A percentile compares a stretch with the other conserved stretches of the same genome.
phyloP scores from a whole-genome alignment of 2,797 vertebrate genomes.

The Notolabrus celidotus region DNA sequence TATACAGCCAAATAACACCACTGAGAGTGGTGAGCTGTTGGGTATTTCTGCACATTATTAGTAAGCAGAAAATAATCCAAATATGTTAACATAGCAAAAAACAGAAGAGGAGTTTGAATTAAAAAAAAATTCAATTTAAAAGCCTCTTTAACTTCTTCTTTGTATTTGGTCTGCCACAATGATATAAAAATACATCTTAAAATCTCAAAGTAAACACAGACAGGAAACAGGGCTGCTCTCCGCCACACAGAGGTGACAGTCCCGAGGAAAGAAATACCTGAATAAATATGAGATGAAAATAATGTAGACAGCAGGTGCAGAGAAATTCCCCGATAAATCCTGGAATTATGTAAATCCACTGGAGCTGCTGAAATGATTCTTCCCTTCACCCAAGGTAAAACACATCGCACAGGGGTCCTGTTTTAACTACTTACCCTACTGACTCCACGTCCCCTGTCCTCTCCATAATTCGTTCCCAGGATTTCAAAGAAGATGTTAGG shows the following conservation, averaged over 20 bases:
- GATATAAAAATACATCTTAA: background rate
- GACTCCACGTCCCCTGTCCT: slow-evolving; percentile 95
- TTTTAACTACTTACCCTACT: slow-evolving; percentile 89
- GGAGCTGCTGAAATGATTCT: slow-evolving; percentile 30
- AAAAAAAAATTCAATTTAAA: background rate
- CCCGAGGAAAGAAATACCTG: slow-evolving; percentile 37
- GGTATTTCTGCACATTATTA: background rate
- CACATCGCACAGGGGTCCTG: slow-evolving; percentile 9
- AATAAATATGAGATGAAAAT: slow-evolving; percentile 52
- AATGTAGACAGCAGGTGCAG: slow-evolving; percentile 40
- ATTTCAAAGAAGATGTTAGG: slow-evolving; percentile 99
- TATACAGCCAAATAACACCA: background rate
- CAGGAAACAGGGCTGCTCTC: slow-evolving; percentile 6
- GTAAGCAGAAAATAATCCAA: too few relatives aligned
- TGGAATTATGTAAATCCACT: slow-evolving; percentile 57
- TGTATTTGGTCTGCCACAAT: background rate
- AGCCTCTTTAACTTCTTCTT: background rate
- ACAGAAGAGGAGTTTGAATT: background rate
- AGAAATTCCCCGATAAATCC: slow-evolving; percentile 54
- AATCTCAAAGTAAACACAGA: slow-evolving; percentile 24
- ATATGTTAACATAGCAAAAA: background rate
- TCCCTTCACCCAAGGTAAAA: slow-evolving; percentile 22
- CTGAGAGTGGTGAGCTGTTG: background rate
- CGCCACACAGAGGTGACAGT: slow-evolving; percentile 16
- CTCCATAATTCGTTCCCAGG: slow-evolving; percentile 97